These are phyloP conservation scores for Dinoponera quadriceps DNA, from an alignment of 1,140 invertebrate genomes.

Conservation along the genomic window DNA sequence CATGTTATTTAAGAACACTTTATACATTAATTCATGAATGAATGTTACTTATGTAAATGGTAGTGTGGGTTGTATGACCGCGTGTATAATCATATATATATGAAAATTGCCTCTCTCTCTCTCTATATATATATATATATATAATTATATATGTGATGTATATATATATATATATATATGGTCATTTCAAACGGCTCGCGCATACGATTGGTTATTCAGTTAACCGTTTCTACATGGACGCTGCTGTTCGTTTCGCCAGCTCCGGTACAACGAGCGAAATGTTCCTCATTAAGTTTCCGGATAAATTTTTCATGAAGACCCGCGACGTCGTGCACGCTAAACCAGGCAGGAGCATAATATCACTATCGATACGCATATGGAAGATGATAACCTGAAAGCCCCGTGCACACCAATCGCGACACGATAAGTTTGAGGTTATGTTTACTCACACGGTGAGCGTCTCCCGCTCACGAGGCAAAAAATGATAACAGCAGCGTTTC, in stretches of 20 bases:
- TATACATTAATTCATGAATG: no score
- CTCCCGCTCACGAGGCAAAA: constrained; percentile 18
- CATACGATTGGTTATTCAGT: constrained; percentile 51
- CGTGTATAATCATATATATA: background rate
- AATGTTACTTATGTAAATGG: no score
- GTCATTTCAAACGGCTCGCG: background rate
- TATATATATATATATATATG: no score
- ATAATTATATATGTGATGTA: background rate
- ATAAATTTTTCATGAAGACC: constrained; percentile 24
- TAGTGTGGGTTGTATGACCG: no score
- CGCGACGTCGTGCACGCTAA: background rate
- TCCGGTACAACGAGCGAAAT: constrained; percentile 45
- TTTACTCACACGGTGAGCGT: constrained; percentile 63
- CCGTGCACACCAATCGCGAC: constrained; percentile 39
- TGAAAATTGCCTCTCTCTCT: background rate
- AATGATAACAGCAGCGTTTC: constrained; percentile 53
- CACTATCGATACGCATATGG: constrained; percentile 38
- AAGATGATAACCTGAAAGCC: constrained; percentile 69
- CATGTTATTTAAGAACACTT: no score
- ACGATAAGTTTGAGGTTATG: constrained; percentile 76
- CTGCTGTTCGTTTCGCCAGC: background rate
- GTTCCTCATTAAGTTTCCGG: no score
- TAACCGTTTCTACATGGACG: constrained; percentile 66
- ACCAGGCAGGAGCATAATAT: constrained; percentile 32
- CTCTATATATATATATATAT: background rate